Base-by-base conservation (phyloP, 35 echinoderm and acorn worm species). In the Amphiura filiformis region DNA sequence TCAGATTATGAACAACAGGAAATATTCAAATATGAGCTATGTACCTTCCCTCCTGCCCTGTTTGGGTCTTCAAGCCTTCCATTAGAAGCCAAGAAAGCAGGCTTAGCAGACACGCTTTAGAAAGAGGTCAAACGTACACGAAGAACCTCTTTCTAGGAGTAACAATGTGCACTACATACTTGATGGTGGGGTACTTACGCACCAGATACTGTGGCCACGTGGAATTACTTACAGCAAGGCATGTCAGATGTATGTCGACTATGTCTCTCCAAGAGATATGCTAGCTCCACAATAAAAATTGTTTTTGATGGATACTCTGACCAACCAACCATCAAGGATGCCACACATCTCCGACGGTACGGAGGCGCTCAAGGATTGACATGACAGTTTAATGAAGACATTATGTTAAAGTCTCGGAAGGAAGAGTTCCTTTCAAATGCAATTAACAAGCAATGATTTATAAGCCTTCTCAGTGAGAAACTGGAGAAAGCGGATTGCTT, bases 151-250 rank as follows among this genome's bases (percentile, higher is more conserved):
- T 38, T 2, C 20, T 77, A 56, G 40, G n/a, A 34, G 37, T 56
- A 82, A 75, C 39, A 37, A 89, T 44, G 77, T 89, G 20, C 94
- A 93, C 33, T 90, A 93, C 49, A 83, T 96, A 35, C 35, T 96
- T 31, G 94, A 96, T 96, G 87, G 94, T 57, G 94, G 94, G 12
- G 80, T 87, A 78, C 84, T 96, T 20, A 31, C 90, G 0, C 90
- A 96, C 52, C 0, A 87, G 26, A 47, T 92, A 39, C 56, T 75
- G 9, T 96, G 94, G 94, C 65, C 89, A 34, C 79, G 81, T 70
- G 86, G 86, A 17, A 41, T 36, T 14, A 89, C 86, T 40, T 93
- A 84, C 80, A 57, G 82, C 36, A 77, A 34, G 28, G 80, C 88
- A n/a, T 82, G 84, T 81, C 23, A 39, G 2, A 38, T 52, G 44